These are phyloP conservation scores for Amia ocellicauda DNA, from an alignment of 2,113 vertebrate species.

Conservation along the genomic window DNA sequence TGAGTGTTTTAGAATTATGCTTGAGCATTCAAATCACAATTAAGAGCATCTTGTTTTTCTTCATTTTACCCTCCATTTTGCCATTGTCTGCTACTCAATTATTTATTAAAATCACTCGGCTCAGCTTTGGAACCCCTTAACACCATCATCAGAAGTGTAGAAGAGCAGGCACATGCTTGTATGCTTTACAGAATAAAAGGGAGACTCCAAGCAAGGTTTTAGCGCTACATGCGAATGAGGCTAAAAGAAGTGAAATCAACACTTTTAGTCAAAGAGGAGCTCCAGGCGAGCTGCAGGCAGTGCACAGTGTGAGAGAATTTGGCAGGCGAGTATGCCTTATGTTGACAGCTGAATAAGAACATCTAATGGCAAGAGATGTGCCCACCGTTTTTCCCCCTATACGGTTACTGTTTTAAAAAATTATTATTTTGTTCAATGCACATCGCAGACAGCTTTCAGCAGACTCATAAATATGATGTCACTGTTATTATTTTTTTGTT, in stretches of 20 bases:
- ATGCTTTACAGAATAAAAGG: slow-evolving; percentile 68
- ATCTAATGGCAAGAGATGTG: slow-evolving; percentile 77
- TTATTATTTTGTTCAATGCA: slow-evolving; percentile 58
- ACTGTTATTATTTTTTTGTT: slow-evolving; percentile 54
- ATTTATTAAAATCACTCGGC: slow-evolving; percentile 60
- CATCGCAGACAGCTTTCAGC: slow-evolving; percentile 66
- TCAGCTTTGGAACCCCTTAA: slow-evolving; percentile 62
- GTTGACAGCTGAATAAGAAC: slow-evolving; percentile 86
- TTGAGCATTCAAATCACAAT: slow-evolving; percentile 57
- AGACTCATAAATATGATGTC: slow-evolving; percentile 66
- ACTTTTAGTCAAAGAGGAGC: slow-evolving; percentile 91
- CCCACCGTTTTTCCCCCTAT: slow-evolving; percentile 60
- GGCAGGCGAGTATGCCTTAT: slow-evolving; percentile 81
- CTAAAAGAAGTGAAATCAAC: slow-evolving; percentile 85
- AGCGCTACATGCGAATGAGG: slow-evolving; percentile 85
- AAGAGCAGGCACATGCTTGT: slow-evolving; percentile 52
- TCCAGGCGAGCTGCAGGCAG: slow-evolving; percentile 88
- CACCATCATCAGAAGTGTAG: slow-evolving; percentile 51
- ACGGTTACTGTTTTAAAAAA: too few species aligned
- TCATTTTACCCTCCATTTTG: not conserved
- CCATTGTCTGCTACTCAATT: slow-evolving; percentile 59
- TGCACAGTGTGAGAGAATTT: slow-evolving; percentile 75
- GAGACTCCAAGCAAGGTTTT: slow-evolving; percentile 68
- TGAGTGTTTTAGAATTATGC: slow-evolving; percentile 53
- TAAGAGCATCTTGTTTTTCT: slow-evolving; percentile 38